Evolutionary conservation across 2,888 invertebrate genomes (phyloP).

Genomic region (Loripinus fragilis): DNA sequence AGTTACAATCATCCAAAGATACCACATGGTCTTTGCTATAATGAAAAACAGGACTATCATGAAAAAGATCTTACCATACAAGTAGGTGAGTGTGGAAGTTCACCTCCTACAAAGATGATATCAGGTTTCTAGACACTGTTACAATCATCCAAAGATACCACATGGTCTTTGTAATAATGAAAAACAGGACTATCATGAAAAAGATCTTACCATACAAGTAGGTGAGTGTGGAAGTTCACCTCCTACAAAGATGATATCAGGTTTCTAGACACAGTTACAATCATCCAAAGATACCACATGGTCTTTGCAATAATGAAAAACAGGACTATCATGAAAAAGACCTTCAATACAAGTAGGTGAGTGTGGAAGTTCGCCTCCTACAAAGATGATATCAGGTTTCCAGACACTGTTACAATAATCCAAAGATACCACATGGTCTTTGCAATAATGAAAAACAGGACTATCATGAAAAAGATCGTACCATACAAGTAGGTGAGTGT

Average conservation of each 20-base stretch:
- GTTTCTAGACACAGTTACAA: not conserved
- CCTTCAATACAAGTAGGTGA: constrained; percentile 44
- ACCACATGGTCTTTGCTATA: no score
- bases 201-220: constrained; percentile 39
- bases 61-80: constrained; percentile 44
- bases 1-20: no score
- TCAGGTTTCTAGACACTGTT: constrained; percentile 8
- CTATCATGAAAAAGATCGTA: no score
- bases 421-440: not conserved
- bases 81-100: constrained; percentile 34
- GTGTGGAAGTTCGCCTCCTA: constrained; percentile 37
- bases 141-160: not conserved
- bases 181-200: no score
- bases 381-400: constrained; percentile 30
- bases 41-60: no score
- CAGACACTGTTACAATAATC: not conserved
- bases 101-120: constrained; percentile 38
- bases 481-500: constrained; percentile 37
- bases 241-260: constrained; percentile 38
- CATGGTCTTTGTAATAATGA: not conserved
- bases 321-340: no score
- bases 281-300: not conserved
- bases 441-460: no score
- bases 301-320: no score
- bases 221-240: constrained; percentile 39